Conservation (phyloP, 2,888 invertebrate species). For the Sialis fuliginosa region DNA sequence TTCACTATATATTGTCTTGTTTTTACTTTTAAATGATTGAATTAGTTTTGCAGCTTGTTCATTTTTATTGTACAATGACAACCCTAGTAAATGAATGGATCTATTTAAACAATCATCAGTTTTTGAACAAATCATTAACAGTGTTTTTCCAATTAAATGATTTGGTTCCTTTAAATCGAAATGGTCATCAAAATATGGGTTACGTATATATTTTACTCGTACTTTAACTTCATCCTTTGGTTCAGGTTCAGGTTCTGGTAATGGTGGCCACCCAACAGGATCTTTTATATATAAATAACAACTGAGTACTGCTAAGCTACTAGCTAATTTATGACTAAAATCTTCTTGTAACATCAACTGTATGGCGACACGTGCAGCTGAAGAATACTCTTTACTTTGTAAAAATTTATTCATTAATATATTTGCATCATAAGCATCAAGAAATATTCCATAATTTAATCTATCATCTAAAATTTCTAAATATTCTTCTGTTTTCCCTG, state of each 20-base stretch:
- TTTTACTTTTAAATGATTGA: constrained; percentile 6
- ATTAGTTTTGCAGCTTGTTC: constrained; percentile 25
- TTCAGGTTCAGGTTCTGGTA: constrained; percentile 22
- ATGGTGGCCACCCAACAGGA: constrained; percentile 21
- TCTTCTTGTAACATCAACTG: constrained; percentile 84
- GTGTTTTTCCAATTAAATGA: constrained; percentile 66
- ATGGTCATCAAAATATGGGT: constrained; percentile 76
- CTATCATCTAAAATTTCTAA: constrained; percentile 61
- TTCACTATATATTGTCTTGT: constrained; percentile 24
- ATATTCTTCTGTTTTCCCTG: constrained; percentile 41
- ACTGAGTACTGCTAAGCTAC: constrained; percentile 50
- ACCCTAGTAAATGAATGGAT: constrained; percentile 46
- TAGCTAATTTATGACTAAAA: constrained; percentile 48
- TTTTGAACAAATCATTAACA: constrained; percentile 40
- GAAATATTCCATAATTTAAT: constrained; percentile 75
- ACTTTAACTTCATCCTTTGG: constrained; percentile 25
- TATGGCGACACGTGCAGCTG: constrained; percentile 60
- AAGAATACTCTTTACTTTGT: constrained; percentile 41
- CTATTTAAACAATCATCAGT: constrained; percentile 30
- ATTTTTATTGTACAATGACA: constrained; percentile 48
- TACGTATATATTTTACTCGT: constrained; percentile 60
- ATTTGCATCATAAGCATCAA: constrained; percentile 65
- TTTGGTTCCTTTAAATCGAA: constrained; percentile 62
- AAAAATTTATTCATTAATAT: constrained; percentile 65
- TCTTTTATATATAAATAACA: constrained; percentile 51